Base-by-base conservation (phyloP, 2,888 invertebrate genomes). In the Drosophila mayaguana region DNA sequence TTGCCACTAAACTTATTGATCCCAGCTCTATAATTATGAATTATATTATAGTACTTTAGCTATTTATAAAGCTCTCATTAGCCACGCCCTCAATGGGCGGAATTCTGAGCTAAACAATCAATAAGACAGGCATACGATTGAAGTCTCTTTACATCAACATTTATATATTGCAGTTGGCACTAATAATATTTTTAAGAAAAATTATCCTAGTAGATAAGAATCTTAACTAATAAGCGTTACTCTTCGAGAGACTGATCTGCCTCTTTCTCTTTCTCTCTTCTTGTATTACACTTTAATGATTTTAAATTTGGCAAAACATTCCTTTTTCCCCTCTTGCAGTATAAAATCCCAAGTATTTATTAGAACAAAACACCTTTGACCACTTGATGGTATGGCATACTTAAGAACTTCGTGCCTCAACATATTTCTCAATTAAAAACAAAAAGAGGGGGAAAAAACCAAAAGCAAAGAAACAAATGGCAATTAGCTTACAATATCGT, bases 401-500 rank as follows among this genome's bases (percentile, higher is more conserved):
- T 53, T 45, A 18, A 55, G 45, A 34, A 56, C 16, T 75, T 63
- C 32, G 4, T 16, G 16, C 32, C 20, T n/a, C 14, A 6, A 14
- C 32, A 50, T 20, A 18, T 34, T 20, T 64, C n/a, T 20, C 34
- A 51, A 22, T 45, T 32, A 46, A 48, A 53, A 51, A 40, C 65
- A 64, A 68, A 36, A n/a, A 3, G 28, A 20, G 5, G 6, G 2
- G 2, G 9, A 16, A 22, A 3, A 45, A 45, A 16, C 1, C 14
- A 25, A n/a, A 22, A n/a, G 28, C 48, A 48, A 50, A 50, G 32
- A 50, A 50, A 32, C 28, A 28, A 50, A 50, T 12, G 43, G 72
- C 75, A 81, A 81, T 81, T 78, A 69, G 59, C 67, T 62, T 62
- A 55, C 51, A 43, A 51, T 38, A 25, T 40, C 14, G 65, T 45